Base-by-base conservation (phyloP, 2,888 invertebrate species). In the Pterobdella sp. region DNA sequence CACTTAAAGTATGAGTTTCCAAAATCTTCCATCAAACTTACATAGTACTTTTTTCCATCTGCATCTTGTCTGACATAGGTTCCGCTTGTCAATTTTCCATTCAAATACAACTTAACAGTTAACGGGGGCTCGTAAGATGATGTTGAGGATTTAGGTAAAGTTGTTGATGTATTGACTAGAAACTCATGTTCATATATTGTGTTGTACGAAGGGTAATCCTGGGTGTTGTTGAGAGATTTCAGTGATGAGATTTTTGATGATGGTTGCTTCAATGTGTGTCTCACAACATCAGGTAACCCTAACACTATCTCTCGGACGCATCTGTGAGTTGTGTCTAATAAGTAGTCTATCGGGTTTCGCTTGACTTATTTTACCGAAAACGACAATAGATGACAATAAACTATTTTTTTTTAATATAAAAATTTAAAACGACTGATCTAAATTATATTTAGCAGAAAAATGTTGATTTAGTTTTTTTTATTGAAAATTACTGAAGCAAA, bases 61-160 rank as follows among this genome's bases (percentile, higher is more conserved):
- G 71, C 72, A 7, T 69, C 73, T n/a, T 72, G 63, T 26, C 72
- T 67, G n/a, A 77, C 60, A 14, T 26, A 65, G 1, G 77, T 77
- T 1, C 76, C 77, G 14, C 71, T 73, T 10, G 77, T 77, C 22
- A 77, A 73, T 18, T 75, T 56, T 1, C 76, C 77, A 34, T 77
- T 77, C 32, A 76, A 65, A 65, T 73, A 77, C 26, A 77, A 34
- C 22, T 73, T 31, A 7, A 73, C 68, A 10, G 35, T 52, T 49
- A 75, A 69, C 1, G 66, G 34, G 4, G 70, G 64, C 3, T 66
- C 29, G 29, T 37, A 35, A 14, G 29, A 26, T 14, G 37, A 35
- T 31, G 2, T 1, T 22, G 64, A 14, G 34, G 37, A 34, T 2
- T n/a, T 3, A 14, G 31, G 26, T 42, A 1, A 31, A n/a, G 52